Base-by-base conservation (phyloP, 2,888 invertebrate species). In the Trypoxylon attenuatum region DNA sequence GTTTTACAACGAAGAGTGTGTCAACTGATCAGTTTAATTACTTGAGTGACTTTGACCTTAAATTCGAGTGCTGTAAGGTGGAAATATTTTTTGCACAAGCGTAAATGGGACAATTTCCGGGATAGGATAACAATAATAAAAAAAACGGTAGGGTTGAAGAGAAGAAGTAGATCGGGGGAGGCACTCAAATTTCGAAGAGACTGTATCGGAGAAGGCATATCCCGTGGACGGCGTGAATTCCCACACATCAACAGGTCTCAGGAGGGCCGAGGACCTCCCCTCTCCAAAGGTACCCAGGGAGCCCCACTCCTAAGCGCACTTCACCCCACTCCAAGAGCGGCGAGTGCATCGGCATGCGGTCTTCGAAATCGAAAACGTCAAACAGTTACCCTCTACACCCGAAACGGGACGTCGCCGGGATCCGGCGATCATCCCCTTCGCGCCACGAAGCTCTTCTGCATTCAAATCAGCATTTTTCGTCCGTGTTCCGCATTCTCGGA, bases 211-310 rank as follows among this genome's bases (percentile, higher is more conserved):
- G 16, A 21, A 41, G 54, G 63, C 61, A 68, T 60, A 63, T 61
- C 62, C 62, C 45, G 64, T 55, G 66, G 57, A 71, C 76, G 78
- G 82, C 79, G 82, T 84, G 80, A 86, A 87, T 87, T 86, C 85
- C 85, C 85, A 84, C 84, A 84, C 84, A 86, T 87, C 86, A 86
- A 84, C 85, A 85, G 83, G 85, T 86, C 85, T 80, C 80, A 79
- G 81, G 75, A 83, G 82, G 81, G 75, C 75, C 67, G 69, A 61
- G 69, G 74, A 65, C 69, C 76, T 75, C 81, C 77, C 77, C 79
- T 72, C 74, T 54, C 68, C 58, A 38, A 74, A 70, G 69, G 72
- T 73, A 73, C 72, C 63, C 64, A 66, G 33, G 69, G 76, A 67
- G 65, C 78, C 78, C 77, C 77, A 73, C 79, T 77, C 78, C 62